Base-by-base conservation (phyloP, 2,797 vertebrate species). In the Neosalanx taihuensis region DNA sequence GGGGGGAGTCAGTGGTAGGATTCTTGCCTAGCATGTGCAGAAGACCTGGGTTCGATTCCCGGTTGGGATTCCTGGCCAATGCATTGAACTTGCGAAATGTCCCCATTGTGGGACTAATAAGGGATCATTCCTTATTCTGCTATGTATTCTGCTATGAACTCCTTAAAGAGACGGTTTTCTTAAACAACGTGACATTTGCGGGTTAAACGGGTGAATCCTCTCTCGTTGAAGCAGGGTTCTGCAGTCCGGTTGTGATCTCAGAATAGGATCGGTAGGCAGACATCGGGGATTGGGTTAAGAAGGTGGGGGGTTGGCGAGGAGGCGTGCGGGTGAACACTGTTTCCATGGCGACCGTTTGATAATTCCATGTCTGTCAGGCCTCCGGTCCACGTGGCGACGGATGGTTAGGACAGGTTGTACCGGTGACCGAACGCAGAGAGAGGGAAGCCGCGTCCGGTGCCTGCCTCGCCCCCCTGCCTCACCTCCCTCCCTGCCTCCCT, bases 341-440 rank as follows among this genome's bases (percentile, higher is more conserved):
- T 87, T 88, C 93, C 90, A 92, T 93, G 89, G 91, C 82, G 91
- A 93, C 91, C 61, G 84, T 89, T 87, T 89, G 88, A 90, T 89
- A 87, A 87, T 85, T 88, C 80, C 88, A 73, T 79, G 81, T 79
- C 85, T 89, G 87, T 91, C 90, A 84, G 87, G 85, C 79, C 82
- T 85, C 86, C 82, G 80, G 79, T 60, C 53, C 86, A 84, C 85
- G 81, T 80, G 84, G 87, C 88, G 88, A 92, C 79, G 37, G 86
- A 91, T 82, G 79, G 80, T 72, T 83, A 79, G 84, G 83, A 87
- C 87, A 89, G 87, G 89, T 89, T 89, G 83, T 79, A 79, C 81
- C 83, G 87, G 89, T 85, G 88, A 81, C 86, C 88, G 83, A 84
- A 83, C 9, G 69, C 69, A 74, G 75, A 53, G 46, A 31, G 17